Evolutionary conservation across 1,140 invertebrate genomes (phyloP), one percentile per base, ranked within the genome.

Genomic region (Bombus terrestris): DNA sequence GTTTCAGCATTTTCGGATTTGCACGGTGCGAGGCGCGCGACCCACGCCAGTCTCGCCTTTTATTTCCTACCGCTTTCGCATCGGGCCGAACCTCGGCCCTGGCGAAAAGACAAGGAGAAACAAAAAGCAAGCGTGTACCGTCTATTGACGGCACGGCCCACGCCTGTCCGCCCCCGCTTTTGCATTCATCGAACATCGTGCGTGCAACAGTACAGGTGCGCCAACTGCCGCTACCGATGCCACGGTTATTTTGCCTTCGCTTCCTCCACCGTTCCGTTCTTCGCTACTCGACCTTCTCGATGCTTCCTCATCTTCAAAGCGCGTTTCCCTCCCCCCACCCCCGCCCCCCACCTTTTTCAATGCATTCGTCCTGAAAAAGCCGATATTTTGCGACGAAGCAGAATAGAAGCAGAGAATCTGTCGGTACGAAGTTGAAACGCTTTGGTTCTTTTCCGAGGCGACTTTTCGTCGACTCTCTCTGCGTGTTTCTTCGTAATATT

Each of bases 81-180:
- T 59, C 41, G 47, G 64, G 4, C 18, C 57, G 35, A 41, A n/a
- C 59, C 32, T 25, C 57, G 25, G 71, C 25, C 15, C 28, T 10
- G 25, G 53, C 35, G 35, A 66, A 62, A 71, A 80, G 81, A 85
- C 5, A 74, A 73, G 43, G 85, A 62, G 41, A 72, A 64, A 75
- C n/a, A 71, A 77, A 85, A 86, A 74, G 75, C 74, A 62, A 82
- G 83, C 84, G 83, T 69, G 74, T 73, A 78, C 71, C 71, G 57
- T 90, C 77, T 87, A 91, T 92, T 89, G 91, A 92, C 89, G 90
- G 59, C 28, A 53, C 68, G 73, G 69, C 91, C 91, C 78, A 91
- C 91, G 90, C 88, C 75, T 59, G 59, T 28, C 53, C 79, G 41
- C 87, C 73, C 64, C 73, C 59, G 47, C 47, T 64, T n/a, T 15